phyloP scores from a whole-genome alignment of 2,797 vertebrate species.

The Distichodus sexfasciatus region DNA sequence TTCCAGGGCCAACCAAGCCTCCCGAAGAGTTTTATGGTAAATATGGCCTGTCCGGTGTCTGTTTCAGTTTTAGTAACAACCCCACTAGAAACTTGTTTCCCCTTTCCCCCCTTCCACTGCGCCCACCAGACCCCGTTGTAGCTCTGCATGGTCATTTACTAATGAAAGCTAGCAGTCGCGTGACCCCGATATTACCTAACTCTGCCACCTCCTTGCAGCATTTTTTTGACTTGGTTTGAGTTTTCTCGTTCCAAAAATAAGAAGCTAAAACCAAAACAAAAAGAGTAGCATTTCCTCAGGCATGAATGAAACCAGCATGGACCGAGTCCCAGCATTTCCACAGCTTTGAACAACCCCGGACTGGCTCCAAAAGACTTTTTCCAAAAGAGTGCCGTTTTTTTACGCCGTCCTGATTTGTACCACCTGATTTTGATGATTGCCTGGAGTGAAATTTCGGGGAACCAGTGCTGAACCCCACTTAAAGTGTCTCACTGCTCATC shows the following conservation, averaged over 20 bases:
- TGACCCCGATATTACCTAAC: neutral
- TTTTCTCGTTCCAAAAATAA: neutral
- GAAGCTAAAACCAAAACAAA: neutral
- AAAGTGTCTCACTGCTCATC: neutral
- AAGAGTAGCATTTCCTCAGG: neutral
- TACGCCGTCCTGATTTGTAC: neutral
- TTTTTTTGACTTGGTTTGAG: neutral
- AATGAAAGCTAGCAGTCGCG: neutral
- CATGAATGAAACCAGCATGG: neutral
- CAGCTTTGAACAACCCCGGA: no score
- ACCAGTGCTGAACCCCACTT: neutral
- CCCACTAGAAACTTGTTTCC: no score
- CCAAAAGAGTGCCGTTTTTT: neutral
- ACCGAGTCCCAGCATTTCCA: neutral
- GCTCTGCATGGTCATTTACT: slow-evolving; percentile 15
- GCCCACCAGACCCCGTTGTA: no score
- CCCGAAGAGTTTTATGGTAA: slow-evolving; percentile 77
- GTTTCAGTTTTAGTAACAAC: no score
- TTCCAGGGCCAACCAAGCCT: slow-evolving; percentile 70
- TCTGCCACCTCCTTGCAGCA: neutral
- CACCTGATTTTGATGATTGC: neutral
- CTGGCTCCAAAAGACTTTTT: neutral
- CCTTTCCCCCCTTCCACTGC: neutral
- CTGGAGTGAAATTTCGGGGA: neutral
- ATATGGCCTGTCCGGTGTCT: slow-evolving; percentile 14